Conservation (phyloP, 2,113 vertebrate species). For the Hypanus sabinus region DNA sequence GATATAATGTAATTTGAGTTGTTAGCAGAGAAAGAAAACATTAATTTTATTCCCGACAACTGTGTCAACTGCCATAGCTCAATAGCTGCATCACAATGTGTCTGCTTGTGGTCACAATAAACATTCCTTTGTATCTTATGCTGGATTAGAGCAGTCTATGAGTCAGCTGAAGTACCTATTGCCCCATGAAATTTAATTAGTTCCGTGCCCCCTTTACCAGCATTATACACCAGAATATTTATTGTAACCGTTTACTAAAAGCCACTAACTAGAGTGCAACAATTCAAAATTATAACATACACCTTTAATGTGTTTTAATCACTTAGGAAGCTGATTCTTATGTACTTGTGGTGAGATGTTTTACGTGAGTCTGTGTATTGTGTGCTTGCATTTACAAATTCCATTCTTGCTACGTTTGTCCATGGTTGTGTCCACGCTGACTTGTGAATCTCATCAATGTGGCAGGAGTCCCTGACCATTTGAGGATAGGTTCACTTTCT, state of each 20-base stretch:
- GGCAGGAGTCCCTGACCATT: neutral
- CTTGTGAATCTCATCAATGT: neutral
- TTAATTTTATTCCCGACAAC: neutral
- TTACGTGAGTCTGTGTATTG: neutral
- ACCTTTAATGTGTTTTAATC: neutral
- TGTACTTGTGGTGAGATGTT: neutral
- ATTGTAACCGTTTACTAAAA: neutral
- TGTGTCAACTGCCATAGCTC: constrained; percentile 13
- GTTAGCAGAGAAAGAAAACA: neutral
- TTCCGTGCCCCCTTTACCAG: neutral
- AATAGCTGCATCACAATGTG: constrained; percentile 13
- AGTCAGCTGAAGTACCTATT: neutral
- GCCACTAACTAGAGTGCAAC: neutral
- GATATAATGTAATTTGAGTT: neutral
- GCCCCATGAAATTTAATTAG: neutral
- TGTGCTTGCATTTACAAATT: neutral
- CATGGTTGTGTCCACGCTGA: neutral
- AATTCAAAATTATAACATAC: neutral
- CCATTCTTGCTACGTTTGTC: neutral
- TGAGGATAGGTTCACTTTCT: neutral
- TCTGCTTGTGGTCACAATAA: neutral
- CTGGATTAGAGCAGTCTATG: neutral
- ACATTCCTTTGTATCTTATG: neutral
- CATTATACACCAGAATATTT: constrained; percentile 13
- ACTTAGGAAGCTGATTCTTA: neutral